These are phyloP conservation scores for Noctua fimbriata DNA, from an alignment of 2,888 invertebrate genomes.

Conservation along the genomic window DNA sequence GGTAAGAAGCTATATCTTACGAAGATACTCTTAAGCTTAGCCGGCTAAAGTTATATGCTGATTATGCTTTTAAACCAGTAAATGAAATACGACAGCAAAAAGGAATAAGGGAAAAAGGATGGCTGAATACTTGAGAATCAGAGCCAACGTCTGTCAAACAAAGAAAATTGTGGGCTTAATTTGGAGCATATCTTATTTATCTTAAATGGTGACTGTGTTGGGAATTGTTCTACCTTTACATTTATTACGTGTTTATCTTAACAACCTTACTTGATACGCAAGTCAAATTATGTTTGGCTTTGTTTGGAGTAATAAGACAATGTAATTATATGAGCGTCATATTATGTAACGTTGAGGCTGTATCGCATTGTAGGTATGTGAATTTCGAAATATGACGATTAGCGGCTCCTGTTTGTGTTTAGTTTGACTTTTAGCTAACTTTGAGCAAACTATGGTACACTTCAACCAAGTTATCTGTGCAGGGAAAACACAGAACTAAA, in stretches of 20 bases:
- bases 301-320: slow-evolving; percentile 11
- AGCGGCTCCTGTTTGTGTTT: neutral
- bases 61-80: neutral
- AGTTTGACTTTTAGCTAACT: neutral
- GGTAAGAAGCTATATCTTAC: neutral
- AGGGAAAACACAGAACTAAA: too few species aligned
- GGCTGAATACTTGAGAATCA: slow-evolving; percentile 34
- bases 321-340: slow-evolving; percentile 10
- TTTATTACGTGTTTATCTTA: slow-evolving; percentile 52
- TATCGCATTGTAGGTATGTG: neutral
- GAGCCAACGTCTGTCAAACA: slow-evolving; percentile 42
- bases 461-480: too few species aligned
- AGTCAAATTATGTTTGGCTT: slow-evolving; percentile 27
- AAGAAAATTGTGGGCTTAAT: slow-evolving; percentile 50
- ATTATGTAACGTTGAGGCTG: neutral
- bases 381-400: neutral
- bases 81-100: slow-evolving; percentile 21
- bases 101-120: slow-evolving; percentile 3
- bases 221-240: slow-evolving; percentile 30
- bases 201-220: slow-evolving; percentile 23
- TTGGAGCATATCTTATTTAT: slow-evolving; percentile 37
- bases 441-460: neutral
- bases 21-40: neutral
- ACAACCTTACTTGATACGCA: slow-evolving; percentile 3
- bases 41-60: neutral